Evolutionary conservation across 2,113 vertebrate species (phyloP), one percentile per base, ranked within the genome.

Genomic region (Syngnathoides biaculeatus): DNA sequence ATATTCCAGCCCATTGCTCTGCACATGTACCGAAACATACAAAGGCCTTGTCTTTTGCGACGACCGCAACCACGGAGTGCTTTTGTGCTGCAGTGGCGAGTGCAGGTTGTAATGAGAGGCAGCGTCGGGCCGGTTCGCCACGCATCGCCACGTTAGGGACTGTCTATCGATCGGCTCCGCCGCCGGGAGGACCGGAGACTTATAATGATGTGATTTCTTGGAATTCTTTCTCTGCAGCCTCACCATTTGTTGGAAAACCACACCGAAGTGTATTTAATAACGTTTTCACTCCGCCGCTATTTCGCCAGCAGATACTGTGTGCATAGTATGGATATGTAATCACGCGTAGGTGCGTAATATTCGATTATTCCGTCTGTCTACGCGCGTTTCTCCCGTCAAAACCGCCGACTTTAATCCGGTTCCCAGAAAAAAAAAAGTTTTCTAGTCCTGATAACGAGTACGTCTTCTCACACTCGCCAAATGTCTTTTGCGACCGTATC

Each of bases 161-260:
- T 57, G n/a, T 5, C 64, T 85, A 90, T 89, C 85, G 89, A 89
- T 89, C 82, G 73, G 71, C 69, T 79, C 59, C 77, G 84, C 76
- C 76, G 68, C 78, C 77, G 82, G 79, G 74, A 86, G 56, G 53
- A 78, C 77, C 78, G 79, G 56, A 81, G 83, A 72, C 67, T 65
- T 80, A 86, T 89, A 86, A 87, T 85, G 84, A 89, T 77, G 78
- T 70, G 71, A 81, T 85, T 77, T 79, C 77, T 79, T 66, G 64
- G 79, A 82, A 79, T 66, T 22, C 40, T 47, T 67, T 79, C 70
- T 14, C 40, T 43, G 57, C 72, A 65, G 79, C 64, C 22, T 35
- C 57, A 65, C 35, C 64, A 22, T 63, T 43, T 61, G 8, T 30
- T 13, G n/a, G 27, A 48, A 42, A 74, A 62, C 38, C 38, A 12